Evolutionary conservation across 1,140 invertebrate species (phyloP).

Genomic region (Magallana angulata): DNA sequence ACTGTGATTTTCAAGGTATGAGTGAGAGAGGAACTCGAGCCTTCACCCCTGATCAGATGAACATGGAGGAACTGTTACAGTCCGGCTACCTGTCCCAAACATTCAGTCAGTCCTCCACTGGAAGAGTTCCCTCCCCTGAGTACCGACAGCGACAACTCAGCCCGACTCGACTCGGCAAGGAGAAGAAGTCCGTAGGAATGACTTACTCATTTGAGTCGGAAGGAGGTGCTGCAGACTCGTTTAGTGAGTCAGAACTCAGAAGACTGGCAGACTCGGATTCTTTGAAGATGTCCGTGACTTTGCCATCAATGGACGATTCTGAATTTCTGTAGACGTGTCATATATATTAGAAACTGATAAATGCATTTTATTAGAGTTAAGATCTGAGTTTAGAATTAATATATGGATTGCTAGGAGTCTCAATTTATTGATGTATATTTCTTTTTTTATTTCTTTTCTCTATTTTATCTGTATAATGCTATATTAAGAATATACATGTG

Average conservation of each 20-base stretch:
- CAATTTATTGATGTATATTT: too few relatives aligned
- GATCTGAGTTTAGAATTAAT: neutral
- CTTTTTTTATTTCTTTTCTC: too few relatives aligned
- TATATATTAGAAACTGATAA: neutral
- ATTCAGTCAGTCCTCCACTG: constrained; percentile 59
- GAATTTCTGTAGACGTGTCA: neutral
- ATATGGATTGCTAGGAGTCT: too few relatives aligned
- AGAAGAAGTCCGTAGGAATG: constrained; percentile 61
- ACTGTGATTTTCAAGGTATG: constrained; percentile 7
- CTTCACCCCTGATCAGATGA: constrained; percentile 74
- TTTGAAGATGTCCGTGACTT: constrained; percentile 68
- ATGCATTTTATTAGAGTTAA: neutral
- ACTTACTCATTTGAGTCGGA: constrained; percentile 71
- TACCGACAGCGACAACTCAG: constrained; percentile 43
- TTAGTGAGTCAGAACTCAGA: constrained; percentile 54
- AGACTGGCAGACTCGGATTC: constrained; percentile 57
- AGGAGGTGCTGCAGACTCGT: constrained; percentile 41
- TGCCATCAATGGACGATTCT: constrained; percentile 63
- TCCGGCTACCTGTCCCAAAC: constrained; percentile 70
- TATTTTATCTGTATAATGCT: too few relatives aligned
- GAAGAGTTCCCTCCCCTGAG: constrained; percentile 21
- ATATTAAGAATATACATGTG: too few relatives aligned
- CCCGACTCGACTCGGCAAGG: constrained; percentile 38
- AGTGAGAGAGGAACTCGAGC: constrained; percentile 62
- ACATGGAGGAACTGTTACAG: constrained; percentile 70